Conservation (phyloP, 2,888 invertebrate species). For the Drosophila gaucha region DNA sequence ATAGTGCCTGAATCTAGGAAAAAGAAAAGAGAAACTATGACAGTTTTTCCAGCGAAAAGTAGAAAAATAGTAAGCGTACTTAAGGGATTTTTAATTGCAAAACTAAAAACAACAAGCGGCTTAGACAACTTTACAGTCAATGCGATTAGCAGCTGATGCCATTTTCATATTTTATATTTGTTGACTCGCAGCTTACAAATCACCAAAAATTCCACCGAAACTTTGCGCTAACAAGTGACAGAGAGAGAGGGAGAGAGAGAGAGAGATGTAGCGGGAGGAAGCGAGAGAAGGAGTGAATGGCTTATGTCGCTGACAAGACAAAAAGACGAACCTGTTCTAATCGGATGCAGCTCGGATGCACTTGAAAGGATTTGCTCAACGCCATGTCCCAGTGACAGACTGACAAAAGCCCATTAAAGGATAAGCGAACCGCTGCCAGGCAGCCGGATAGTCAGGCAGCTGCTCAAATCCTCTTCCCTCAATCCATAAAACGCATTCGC, state of each 20-base stretch:
- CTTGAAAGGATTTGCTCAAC: slow-evolving; percentile 73
- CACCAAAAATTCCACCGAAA: slow-evolving; percentile 57
- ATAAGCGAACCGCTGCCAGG: slow-evolving; percentile 49
- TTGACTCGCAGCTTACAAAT: slow-evolving; percentile 28
- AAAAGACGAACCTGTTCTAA: slow-evolving; percentile 77
- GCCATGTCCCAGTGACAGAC: slow-evolving; percentile 50
- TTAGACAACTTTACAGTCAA: slow-evolving; percentile 72
- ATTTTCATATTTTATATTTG: slow-evolving; percentile 61
- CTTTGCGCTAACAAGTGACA: slow-evolving; percentile 40
- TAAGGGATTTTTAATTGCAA: slow-evolving; percentile 68
- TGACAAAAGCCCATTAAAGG: slow-evolving; percentile 80
- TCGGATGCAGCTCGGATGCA: slow-evolving; percentile 79
- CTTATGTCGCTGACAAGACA: slow-evolving; percentile 58
- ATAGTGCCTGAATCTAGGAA: slow-evolving; percentile 41
- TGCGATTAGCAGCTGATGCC: slow-evolving; percentile 64
- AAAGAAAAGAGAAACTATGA: slow-evolving; percentile 31
- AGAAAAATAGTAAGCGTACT: slow-evolving; percentile 45
- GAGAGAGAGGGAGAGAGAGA: background rate
- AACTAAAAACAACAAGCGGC: slow-evolving; percentile 76
- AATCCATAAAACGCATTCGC: slow-evolving; percentile 47
- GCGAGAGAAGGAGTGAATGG: slow-evolving; percentile 35
- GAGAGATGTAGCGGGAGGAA: slow-evolving; percentile 3
- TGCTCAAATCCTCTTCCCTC: slow-evolving; percentile 33
- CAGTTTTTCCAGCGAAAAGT: slow-evolving; percentile 47
- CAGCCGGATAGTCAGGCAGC: slow-evolving; percentile 31